Base-by-base conservation (phyloP, 2,888 invertebrate genomes). In the Ischnura elegans region DNA sequence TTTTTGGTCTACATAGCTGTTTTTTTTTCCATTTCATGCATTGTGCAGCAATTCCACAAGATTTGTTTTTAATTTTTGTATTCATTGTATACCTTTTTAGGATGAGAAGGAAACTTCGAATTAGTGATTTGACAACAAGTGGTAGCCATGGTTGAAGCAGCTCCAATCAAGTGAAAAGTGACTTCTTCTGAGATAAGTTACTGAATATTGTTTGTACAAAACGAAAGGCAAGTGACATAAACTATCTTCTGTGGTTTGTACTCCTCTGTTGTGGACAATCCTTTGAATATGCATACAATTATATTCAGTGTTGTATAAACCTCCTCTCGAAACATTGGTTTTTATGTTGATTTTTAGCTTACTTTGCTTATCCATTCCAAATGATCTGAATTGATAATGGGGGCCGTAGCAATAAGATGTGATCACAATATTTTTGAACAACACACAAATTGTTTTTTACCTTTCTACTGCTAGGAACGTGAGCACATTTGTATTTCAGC, bases 401-500 rank as follows among this genome's bases (percentile, higher is more conserved):
- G 36, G 13, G 29, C 29, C 36, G 36, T 76, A 76, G 76, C 76
- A 76, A 76, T 76, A 76, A 76, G 76, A 76, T 76, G 76, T 76
- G 76, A 76, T 76, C 76, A 76, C 76, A 76, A 76, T 76, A 76
- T 76, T 76, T 76, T 76, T 76, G 76, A 76, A 76, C 76, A 10
- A 76, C 76, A 76, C 76, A 76, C 76, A 76, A 76, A 76, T 76
- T 76, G 76, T 86, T 86, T 86, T 86, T 86, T 86, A 86, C 86
- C 43, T 86, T 86, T 86, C 86, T 86, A 86, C 86, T 46, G 46
- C n/a, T 86, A 86, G 46, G 76, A 86, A 86, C 46, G 86, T 86
- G 86, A 46, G 46, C 86, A 86, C 43, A 86, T 86, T 86, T 86
- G 86, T 86, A 86, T 86, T 86, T 46, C 46, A 86, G 43, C 86